Conservation (phyloP, 2,113 vertebrate species). For the Tylochromis polylepis region DNA sequence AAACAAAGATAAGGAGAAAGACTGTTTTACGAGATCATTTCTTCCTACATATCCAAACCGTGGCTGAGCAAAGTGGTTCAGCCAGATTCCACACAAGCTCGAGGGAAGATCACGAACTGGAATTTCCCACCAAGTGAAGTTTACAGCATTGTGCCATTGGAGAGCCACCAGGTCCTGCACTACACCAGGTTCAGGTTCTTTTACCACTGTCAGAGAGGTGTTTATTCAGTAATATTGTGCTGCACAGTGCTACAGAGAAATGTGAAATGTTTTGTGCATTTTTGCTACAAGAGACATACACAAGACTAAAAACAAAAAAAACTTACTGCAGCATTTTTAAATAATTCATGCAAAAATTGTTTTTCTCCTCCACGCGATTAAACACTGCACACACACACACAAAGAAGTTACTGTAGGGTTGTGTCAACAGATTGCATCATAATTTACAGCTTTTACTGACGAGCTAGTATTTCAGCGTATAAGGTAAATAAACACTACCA, state of each 20-base stretch:
- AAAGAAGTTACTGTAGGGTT: not conserved
- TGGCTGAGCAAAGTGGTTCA: not conserved
- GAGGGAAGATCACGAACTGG: not conserved
- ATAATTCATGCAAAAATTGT: not conserved
- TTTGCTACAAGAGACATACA: rapidly evolving
- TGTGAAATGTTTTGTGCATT: rapidly evolving
- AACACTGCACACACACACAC: rapidly evolving
- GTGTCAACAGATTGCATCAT: not conserved
- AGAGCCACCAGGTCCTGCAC: not conserved
- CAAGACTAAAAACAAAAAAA: not conserved
- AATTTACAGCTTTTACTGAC: not conserved
- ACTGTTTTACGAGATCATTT: not conserved
- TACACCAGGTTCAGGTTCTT: not conserved
- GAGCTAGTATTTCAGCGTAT: not conserved
- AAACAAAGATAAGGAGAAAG: rapidly evolving
- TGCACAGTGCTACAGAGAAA: not conserved
- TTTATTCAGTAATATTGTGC: not conserved
- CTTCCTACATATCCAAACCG: not conserved
- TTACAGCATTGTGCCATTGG: not conserved
- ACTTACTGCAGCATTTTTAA: not conserved
- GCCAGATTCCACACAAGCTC: conserved; percentile 12
- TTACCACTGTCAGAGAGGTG: not conserved
- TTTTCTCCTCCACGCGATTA: rapidly evolving
- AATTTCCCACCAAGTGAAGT: not conserved
- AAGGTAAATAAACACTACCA: not conserved